These are phyloP conservation scores for Cheilinus undulatus DNA, from an alignment of 2,113 vertebrate species.

Conservation along the genomic window DNA sequence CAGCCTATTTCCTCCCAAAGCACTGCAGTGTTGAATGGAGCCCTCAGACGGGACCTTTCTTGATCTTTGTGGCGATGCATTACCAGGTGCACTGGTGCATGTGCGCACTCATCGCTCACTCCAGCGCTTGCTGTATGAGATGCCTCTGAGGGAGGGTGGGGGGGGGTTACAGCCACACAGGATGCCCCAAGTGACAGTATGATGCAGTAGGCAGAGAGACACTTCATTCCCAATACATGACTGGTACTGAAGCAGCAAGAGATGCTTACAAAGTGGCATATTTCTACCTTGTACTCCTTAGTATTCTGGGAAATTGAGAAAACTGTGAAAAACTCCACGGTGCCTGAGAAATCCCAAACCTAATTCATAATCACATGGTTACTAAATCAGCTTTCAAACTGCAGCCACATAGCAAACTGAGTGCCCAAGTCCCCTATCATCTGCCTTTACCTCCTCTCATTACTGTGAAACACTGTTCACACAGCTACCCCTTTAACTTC, in stretches of 20 bases:
- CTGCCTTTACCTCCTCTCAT: conserved; percentile 65
- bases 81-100: conserved; percentile 79
- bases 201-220: conserved; percentile 64
- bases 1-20: conserved; percentile 70
- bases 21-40: conserved; percentile 74
- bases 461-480: conserved; percentile 55
- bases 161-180: conserved; percentile 46
- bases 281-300: not conserved
- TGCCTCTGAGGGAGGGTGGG: conserved; percentile 34
- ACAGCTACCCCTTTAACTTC: conserved; percentile 67
- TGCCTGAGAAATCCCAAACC: conserved; percentile 11
- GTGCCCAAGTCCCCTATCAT: conserved; percentile 58
- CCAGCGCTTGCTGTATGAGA: conserved; percentile 45
- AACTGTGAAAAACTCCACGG: not conserved
- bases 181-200: conserved; percentile 64
- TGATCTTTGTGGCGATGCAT: conserved; percentile 77
- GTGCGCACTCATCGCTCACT: conserved; percentile 75
- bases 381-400: conserved; percentile 55
- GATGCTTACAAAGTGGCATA: conserved; percentile 36
- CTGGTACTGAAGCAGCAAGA: conserved; percentile 16
- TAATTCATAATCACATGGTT: conserved; percentile 43
- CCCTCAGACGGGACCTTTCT: conserved; percentile 74
- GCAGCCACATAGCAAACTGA: conserved; percentile 43
- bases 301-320: not conserved
- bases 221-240: conserved; percentile 55